A percentile compares a stretch with the other conserved stretches of the same genome.
Evolutionary conservation across 2,888 invertebrate species (phyloP).

Genomic region (Coleophora deauratella): DNA sequence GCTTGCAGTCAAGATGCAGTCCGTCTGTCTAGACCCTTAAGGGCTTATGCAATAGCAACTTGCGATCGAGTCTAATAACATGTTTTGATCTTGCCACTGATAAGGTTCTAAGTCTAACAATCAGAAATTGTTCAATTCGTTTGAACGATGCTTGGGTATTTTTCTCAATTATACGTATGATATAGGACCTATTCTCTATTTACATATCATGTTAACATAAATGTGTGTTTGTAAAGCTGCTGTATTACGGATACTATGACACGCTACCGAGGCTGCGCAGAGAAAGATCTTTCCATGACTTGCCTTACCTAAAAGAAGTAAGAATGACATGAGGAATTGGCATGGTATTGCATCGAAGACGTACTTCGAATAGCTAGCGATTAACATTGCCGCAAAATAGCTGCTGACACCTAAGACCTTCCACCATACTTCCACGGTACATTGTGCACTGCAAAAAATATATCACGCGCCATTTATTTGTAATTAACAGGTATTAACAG

Average conservation of each 20-base stretch:
- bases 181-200: too few relatives aligned
- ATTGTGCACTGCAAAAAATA: constrained; percentile 18
- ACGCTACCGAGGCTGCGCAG: constrained; percentile 82
- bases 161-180: too few relatives aligned
- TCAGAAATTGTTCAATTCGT: too few relatives aligned
- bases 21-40: too few relatives aligned
- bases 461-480: constrained; percentile 18
- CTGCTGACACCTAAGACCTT: constrained; percentile 18
- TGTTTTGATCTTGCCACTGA: too few relatives aligned
- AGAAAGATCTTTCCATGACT: constrained; percentile 86
- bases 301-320: constrained; percentile 86
- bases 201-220: too few relatives aligned
- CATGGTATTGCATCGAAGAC: constrained; percentile 29
- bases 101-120: too few relatives aligned
- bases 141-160: too few relatives aligned
- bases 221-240: constrained; percentile 74
- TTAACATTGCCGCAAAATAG: constrained; percentile 22
- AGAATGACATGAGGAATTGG: constrained; percentile 51
- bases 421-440: constrained; percentile 17
- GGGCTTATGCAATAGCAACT: too few relatives aligned
- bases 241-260: constrained; percentile 81
- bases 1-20: too few relatives aligned
- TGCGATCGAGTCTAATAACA: too few relatives aligned
- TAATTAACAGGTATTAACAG: constrained; percentile 8
- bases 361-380: constrained; percentile 18